A percentile compares a stretch with the other conserved stretches of the same genome.
These are phyloP conservation scores for Neosilurus mollespiculum DNA, from an alignment of 2,797 vertebrate species.

Conservation along the genomic window DNA sequence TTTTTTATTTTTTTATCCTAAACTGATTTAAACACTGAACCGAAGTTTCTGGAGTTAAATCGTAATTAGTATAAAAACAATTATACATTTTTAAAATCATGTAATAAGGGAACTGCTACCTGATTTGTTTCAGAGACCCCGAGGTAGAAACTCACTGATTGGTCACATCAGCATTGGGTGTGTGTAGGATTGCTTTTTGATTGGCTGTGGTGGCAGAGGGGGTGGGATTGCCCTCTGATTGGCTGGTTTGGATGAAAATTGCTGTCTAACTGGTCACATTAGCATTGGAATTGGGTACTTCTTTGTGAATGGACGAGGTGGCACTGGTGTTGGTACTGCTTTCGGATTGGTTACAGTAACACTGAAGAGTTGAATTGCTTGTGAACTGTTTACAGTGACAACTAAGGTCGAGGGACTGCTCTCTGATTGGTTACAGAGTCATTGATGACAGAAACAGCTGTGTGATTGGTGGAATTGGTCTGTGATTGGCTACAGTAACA, in stretches of 20 bases:
- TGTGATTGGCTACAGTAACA: not conserved
- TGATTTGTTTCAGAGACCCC: not conserved
- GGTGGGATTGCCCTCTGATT: too few species aligned
- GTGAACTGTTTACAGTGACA: not conserved
- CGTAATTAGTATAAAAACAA: too few species aligned
- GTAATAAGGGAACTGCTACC: not conserved
- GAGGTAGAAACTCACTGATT: not conserved
- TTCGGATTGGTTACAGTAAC: too few species aligned
- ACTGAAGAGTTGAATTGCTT: not conserved
- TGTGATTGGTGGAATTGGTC: too few species aligned
- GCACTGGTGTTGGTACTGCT: too few species aligned
- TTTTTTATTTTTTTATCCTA: too few species aligned
- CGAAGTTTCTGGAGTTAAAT: too few species aligned
- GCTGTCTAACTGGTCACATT: not conserved
- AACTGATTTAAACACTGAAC: too few species aligned
- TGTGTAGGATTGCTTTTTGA: not conserved
- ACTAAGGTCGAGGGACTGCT: not conserved
- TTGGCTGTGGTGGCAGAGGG: not conserved
- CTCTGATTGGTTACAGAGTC: not conserved
- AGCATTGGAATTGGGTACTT: not conserved
- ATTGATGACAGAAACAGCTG: too few species aligned
- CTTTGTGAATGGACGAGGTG: not conserved
- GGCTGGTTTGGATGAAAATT: not conserved
- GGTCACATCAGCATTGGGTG: not conserved
- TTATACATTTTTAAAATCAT: too few species aligned